Percentiles rank a stretch among this genome's conserved stretches.
These are phyloP conservation scores for Drosophila limbata DNA, from an alignment of 2,888 invertebrate genomes.

Conservation along the genomic window DNA sequence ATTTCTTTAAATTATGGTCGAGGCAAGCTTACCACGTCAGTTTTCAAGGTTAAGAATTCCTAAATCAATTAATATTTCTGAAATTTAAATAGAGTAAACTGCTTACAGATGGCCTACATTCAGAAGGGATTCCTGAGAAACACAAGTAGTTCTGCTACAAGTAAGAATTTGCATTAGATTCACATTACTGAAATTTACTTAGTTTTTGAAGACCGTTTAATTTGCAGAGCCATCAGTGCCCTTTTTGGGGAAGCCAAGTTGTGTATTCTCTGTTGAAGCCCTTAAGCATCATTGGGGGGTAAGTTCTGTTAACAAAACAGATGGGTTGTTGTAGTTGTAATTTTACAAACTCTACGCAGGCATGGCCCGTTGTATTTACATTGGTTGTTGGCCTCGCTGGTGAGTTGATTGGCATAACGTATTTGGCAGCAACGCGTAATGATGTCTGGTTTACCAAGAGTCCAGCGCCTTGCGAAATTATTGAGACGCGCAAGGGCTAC, in stretches of 20 bases:
- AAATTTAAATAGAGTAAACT: background rate
- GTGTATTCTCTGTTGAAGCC: background rate
- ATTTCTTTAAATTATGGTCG: background rate
- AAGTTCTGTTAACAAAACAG: background rate
- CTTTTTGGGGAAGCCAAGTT: background rate
- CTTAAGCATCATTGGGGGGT: slow-evolving; percentile 17
- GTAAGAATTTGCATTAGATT: background rate
- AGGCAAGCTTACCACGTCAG: background rate
- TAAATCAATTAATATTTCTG: background rate
- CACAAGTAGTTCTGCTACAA: background rate
- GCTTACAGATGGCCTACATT: background rate
- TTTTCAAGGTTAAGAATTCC: background rate
- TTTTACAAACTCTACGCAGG: background rate
- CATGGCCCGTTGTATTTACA: background rate
- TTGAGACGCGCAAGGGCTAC: background rate
- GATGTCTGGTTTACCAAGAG: slow-evolving; percentile 6
- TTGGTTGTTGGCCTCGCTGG: background rate
- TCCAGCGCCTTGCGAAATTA: background rate
- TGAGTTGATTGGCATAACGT: background rate
- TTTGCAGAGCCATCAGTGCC: slow-evolving; percentile 12
- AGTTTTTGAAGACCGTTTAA: background rate
- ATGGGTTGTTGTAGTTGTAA: background rate
- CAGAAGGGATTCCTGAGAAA: background rate
- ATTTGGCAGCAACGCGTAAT: background rate
- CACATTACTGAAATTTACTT: background rate